Percentiles rank a stretch among this genome's conserved stretches.
Evolutionary conservation across 2,113 vertebrate species (phyloP).

Genomic region (Amblyornis subalaris): DNA sequence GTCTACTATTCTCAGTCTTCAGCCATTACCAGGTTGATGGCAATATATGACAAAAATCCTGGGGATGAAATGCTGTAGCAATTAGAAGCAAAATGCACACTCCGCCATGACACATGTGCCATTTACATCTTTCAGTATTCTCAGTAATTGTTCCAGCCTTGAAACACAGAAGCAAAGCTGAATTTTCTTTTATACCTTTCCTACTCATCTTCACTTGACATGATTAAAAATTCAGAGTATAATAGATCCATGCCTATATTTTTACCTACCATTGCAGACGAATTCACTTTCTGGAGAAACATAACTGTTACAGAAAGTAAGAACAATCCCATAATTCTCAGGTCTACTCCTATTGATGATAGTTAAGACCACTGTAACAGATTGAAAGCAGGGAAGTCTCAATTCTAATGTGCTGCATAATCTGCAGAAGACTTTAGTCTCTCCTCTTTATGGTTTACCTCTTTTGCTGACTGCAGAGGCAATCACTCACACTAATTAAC

Average conservation of each 20-base stretch:
- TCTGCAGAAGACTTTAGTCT: neutral
- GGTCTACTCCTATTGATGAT: neutral
- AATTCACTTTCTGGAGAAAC: neutral
- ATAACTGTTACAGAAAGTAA: neutral
- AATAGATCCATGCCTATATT: neutral
- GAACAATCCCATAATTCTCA: neutral
- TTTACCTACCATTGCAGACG: neutral
- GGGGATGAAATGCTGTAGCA: neutral
- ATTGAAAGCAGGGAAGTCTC: neutral
- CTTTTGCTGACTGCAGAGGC: neutral
- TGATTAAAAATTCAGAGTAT: neutral
- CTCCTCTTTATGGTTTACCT: neutral
- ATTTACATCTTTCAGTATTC: neutral
- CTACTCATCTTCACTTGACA: neutral
- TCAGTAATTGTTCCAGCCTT: neutral
- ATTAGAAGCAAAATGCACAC: neutral
- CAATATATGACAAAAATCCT: neutral
- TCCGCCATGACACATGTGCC: neutral
- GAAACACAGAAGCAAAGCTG: neutral
- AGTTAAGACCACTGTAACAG: neutral
- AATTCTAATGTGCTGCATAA: neutral
- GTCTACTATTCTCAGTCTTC: neutral
- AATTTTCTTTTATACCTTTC: neutral
- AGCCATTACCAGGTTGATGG: neutral
- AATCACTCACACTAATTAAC: neutral